Percentiles rank a stretch among this genome's conserved stretches.
phyloP scores from a whole-genome alignment of 2,113 vertebrate species.

The Litocranius walleri region DNA sequence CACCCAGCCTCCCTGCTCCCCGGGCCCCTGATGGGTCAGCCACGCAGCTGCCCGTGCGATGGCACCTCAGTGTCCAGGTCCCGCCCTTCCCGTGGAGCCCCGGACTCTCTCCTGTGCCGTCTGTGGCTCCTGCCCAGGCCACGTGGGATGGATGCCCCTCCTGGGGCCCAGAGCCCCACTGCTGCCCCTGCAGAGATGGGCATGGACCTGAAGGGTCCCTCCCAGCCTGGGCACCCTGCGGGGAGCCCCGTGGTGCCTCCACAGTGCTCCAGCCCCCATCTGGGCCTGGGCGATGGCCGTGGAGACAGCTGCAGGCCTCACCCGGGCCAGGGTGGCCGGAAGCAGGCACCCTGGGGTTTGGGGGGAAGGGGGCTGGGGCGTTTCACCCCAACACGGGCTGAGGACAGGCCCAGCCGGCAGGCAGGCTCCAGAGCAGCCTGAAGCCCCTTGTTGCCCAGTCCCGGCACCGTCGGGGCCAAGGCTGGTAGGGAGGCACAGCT shows the following conservation, averaged over 20 bases:
- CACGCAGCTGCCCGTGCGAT: fast-evolving
- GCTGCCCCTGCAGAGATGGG: neutral
- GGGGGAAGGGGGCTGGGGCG: fast-evolving
- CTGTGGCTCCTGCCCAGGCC: neutral
- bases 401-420: neutral
- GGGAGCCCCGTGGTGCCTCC: neutral
- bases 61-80: fast-evolving
- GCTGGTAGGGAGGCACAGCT: neutral
- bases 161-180: no score
- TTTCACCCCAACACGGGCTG: fast-evolving
- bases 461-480: fast-evolving
- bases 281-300: fast-evolving
- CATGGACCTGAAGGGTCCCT: neutral
- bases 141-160: neutral
- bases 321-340: neutral
- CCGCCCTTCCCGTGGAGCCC: fast-evolving
- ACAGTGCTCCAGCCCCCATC: fast-evolving
- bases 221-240: fast-evolving
- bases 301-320: neutral
- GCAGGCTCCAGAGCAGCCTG: neutral
- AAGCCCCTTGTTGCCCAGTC: neutral
- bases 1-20: neutral
- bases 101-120: fast-evolving
- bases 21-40: fast-evolving
- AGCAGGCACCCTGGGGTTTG: neutral